Evolutionary conservation across 1,140 invertebrate species (phyloP).

Genomic region (Megathymus violae): DNA sequence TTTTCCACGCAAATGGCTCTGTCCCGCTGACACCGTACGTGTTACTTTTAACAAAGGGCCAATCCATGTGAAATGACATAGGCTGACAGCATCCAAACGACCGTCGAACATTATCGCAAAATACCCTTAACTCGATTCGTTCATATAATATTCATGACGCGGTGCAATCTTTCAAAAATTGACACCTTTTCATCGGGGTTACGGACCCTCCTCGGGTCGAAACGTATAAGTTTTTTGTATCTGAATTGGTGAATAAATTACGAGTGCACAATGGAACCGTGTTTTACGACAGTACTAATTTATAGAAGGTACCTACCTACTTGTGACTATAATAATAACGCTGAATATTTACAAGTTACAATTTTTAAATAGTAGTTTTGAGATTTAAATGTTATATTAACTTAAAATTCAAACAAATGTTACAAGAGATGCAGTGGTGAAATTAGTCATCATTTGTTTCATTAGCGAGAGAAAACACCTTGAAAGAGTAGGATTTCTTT

Average conservation of each 20-base stretch:
- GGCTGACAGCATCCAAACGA: conserved; percentile 80
- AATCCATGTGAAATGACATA: conserved; percentile 82
- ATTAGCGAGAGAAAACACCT: no score
- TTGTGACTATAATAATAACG: conserved; percentile 37
- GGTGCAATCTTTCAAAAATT: conserved; percentile 83
- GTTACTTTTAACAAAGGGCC: conserved; percentile 82
- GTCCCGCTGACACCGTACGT: conserved; percentile 74
- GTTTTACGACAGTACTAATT: conserved; percentile 62
- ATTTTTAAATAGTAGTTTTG: no score
- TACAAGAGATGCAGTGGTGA: no score
- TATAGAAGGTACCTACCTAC: conserved; percentile 45
- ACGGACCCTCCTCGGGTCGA: conserved; percentile 53
- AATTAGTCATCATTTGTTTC: no score
- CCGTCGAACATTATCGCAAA: conserved; percentile 80
- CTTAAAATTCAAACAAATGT: no score
- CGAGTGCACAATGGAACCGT: conserved; percentile 52
- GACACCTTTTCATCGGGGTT: conserved; percentile 74
- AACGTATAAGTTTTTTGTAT: conserved; percentile 79
- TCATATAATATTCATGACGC: conserved; percentile 83
- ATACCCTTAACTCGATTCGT: conserved; percentile 81
- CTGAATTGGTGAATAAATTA: conserved; percentile 77
- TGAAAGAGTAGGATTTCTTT: not conserved
- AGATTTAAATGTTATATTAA: no score
- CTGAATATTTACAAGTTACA: no score
- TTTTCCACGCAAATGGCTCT: conserved; percentile 69